Evolutionary conservation across 2,888 invertebrate species (phyloP), one percentile per base, ranked within the genome.

Genomic region (Odontocerum albicorne): DNA sequence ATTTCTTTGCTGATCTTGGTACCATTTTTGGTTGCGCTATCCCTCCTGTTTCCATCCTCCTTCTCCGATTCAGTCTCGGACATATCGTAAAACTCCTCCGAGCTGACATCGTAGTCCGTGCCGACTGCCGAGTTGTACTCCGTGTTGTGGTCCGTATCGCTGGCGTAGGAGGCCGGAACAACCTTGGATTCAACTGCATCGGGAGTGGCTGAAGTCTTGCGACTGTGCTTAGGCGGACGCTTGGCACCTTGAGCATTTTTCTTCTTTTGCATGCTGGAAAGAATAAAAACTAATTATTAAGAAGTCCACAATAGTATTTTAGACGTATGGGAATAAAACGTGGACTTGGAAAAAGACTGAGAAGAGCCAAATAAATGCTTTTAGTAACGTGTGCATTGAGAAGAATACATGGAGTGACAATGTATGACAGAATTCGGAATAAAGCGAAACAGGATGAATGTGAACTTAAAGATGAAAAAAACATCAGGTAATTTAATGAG

Each of bases 71-170:
- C 78, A 0, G 77, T 73, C n/a, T n/a, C n/a, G 21, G 72, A 70
- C 1, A 77, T 73, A 33, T 78, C 78, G 60, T 74, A 78, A 63
- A 76, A 78, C 65, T 78, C 78, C 16, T 78, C 78, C 33, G 75
- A 77, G 64, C 77, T 77, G 68, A 75, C 65, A 31, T 78, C 78
- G 0, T 64, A 71, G 13, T 78, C 77, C 22, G 77, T 77, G 3
- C 73, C 75, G 21, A 50, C 21, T 1, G 53, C 55, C 2, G 59
- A 56, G 52, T 52, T 57, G 42, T 57, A 61, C 21, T 61, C 61
- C 3, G 55, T 52, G 44, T 35, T 47, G 47, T 51, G 52, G 19
- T 56, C 53, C 2, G 51, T 55, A 19, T 55, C 53, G 19, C 43
- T 54, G 16, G 54, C 21, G 33, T 50, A 44, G 6, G 49, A 51